phyloP scores from a whole-genome alignment of 2,113 vertebrate species.

The Pterocles orientalis region DNA sequence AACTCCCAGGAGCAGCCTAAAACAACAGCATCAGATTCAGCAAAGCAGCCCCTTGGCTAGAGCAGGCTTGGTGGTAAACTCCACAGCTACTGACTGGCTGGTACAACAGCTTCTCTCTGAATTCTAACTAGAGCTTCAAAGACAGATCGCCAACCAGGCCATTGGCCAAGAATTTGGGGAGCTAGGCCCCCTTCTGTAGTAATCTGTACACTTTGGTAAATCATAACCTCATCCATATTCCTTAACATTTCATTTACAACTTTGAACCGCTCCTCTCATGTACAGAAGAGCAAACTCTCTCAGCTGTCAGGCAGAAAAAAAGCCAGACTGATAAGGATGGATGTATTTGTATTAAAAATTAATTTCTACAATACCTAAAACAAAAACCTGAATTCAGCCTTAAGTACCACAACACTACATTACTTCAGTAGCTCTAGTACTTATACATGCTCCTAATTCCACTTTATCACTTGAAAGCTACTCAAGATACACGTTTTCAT shows the following conservation, averaged over 20 bases:
- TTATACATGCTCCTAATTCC: not conserved
- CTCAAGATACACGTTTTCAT: not conserved
- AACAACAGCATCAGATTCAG: not conserved
- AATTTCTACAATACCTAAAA: not conserved
- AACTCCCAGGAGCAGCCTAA: not conserved
- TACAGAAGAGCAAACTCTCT: not conserved
- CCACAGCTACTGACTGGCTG: not conserved
- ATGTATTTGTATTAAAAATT: not conserved
- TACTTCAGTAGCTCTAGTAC: not conserved
- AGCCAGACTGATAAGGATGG: not conserved
- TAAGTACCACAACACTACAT: not conserved
- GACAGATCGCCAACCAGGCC: not conserved
- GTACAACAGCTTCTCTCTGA: not conserved
- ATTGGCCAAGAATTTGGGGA: rapidly evolving
- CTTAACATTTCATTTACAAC: not conserved
- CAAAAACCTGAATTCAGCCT: not conserved
- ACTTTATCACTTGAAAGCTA: not conserved
- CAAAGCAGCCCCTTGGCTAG: not conserved
- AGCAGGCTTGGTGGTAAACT: rapidly evolving
- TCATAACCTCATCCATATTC: not conserved
- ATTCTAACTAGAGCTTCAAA: not conserved
- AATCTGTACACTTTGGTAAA: not conserved
- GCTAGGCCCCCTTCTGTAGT: not conserved
- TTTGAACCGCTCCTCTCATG: not conserved
- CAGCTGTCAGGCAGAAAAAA: not conserved